Percentiles rank a stretch among this genome's conserved stretches.
phyloP scores from a whole-genome alignment of 2,888 invertebrate genomes.

The Polia nebulosa region DNA sequence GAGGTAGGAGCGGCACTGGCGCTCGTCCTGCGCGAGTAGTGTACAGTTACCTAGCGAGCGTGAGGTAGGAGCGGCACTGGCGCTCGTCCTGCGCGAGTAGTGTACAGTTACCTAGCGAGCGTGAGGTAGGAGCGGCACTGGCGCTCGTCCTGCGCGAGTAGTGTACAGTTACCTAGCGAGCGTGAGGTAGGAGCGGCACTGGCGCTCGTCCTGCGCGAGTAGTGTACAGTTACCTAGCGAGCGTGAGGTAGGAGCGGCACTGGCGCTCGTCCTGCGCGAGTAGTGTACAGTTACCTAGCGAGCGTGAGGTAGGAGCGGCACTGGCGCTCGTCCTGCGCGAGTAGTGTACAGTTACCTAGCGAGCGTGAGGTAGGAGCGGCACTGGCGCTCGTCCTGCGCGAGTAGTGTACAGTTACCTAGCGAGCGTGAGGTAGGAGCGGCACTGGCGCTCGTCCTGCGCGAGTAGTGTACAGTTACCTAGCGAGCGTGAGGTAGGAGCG shows the following conservation, averaged over 20 bases:
- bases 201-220: not conserved
- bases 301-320: not conserved
- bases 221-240: not conserved
- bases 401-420: not conserved
- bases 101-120: too few species aligned
- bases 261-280: not conserved
- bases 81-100: too few species aligned
- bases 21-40: too few species aligned
- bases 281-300: not conserved
- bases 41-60: too few species aligned
- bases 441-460: slow-evolving; percentile 96
- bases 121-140: too few species aligned
- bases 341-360: not conserved
- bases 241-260: slow-evolving; percentile 1
- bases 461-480: slow-evolving; percentile 92
- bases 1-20: too few species aligned
- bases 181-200: not conserved
- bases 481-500: slow-evolving; percentile 97
- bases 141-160: too few species aligned
- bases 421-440: slow-evolving; percentile 96
- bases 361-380: slow-evolving; percentile 1
- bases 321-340: not conserved
- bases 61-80: too few species aligned
- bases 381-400: not conserved
- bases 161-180: not conserved